Evolutionary conservation across 1,140 invertebrate species (phyloP).

Genomic region (Orchestia grillus): DNA sequence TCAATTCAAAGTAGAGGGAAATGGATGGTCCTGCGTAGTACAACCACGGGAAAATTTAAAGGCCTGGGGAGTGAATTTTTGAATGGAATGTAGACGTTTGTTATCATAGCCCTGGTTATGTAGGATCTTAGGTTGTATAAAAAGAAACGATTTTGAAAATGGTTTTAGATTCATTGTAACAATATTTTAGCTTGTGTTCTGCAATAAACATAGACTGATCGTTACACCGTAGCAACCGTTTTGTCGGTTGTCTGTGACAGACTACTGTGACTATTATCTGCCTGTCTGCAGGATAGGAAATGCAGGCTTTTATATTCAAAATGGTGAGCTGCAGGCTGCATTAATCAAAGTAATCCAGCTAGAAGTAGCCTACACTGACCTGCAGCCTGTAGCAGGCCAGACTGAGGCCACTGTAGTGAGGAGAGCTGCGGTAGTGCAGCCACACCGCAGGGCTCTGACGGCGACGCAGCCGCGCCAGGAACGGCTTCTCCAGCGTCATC

Average conservation of each 20-base stretch:
- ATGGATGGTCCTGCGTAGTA: neutral
- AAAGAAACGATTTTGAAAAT: neutral
- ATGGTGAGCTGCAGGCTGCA: too few relatives aligned
- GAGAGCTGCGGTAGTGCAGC: constrained; percentile 80
- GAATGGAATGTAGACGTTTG: neutral
- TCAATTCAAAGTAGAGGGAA: too few relatives aligned
- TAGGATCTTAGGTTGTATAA: too few relatives aligned
- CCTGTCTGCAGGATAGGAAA: too few relatives aligned
- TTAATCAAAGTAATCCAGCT: too few relatives aligned
- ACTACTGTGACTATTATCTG: too few relatives aligned
- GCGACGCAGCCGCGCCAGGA: constrained; percentile 83
- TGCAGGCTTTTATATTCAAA: too few relatives aligned
- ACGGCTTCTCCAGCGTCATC: constrained; percentile 90
- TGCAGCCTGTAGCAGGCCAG: neutral
- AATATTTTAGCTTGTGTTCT: neutral
- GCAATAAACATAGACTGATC: neutral
- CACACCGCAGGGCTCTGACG: constrained; percentile 83
- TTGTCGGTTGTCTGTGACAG: neutral
- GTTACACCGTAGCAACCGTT: neutral
- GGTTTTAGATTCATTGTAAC: neutral
- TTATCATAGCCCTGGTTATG: neutral
- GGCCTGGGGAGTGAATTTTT: neutral
- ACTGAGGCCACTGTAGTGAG: constrained; percentile 76
- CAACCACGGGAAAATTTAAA: too few relatives aligned
- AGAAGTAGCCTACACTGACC: neutral